Conservation (phyloP, 2,888 invertebrate genomes). For the Sussaba pulchella region DNA sequence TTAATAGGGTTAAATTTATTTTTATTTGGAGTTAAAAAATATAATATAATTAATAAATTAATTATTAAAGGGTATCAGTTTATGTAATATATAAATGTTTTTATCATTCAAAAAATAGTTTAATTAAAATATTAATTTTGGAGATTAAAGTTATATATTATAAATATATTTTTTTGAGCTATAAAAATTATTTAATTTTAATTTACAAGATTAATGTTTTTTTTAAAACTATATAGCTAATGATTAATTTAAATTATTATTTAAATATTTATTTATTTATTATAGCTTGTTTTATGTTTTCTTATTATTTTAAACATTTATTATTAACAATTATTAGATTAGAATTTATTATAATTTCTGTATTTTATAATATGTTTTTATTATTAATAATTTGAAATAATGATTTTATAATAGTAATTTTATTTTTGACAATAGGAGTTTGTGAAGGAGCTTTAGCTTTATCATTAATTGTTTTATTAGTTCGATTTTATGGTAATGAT, state of each 20-base stretch:
- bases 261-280: constrained; percentile 64
- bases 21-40: constrained; percentile 86
- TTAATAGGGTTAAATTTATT: constrained; percentile 85
- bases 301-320: constrained; percentile 80
- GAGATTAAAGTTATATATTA: constrained; percentile 89
- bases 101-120: constrained; percentile 87
- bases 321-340: constrained; percentile 85
- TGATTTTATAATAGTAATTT: constrained; percentile 86
- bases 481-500: constrained; percentile 88
- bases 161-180: constrained; percentile 87
- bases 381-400: constrained; percentile 82
- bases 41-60: constrained; percentile 86
- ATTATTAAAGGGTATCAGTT: constrained; percentile 78
- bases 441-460: constrained; percentile 89
- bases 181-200: constrained; percentile 87
- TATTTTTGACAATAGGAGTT: constrained; percentile 88
- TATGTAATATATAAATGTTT: constrained; percentile 84
- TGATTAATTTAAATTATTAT: constrained; percentile 75
- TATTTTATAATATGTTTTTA: constrained; percentile 78
- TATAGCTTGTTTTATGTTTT: constrained; percentile 76
- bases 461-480: constrained; percentile 87
- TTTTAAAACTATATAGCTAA: constrained; percentile 87
- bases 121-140: constrained; percentile 89
- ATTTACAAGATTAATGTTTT: constrained; percentile 90
- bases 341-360: constrained; percentile 86